Percentiles rank a stretch among this genome's conserved stretches.
Evolutionary conservation across 1,140 invertebrate species (phyloP).

Genomic region (Drosophila pseudoobscura): DNA sequence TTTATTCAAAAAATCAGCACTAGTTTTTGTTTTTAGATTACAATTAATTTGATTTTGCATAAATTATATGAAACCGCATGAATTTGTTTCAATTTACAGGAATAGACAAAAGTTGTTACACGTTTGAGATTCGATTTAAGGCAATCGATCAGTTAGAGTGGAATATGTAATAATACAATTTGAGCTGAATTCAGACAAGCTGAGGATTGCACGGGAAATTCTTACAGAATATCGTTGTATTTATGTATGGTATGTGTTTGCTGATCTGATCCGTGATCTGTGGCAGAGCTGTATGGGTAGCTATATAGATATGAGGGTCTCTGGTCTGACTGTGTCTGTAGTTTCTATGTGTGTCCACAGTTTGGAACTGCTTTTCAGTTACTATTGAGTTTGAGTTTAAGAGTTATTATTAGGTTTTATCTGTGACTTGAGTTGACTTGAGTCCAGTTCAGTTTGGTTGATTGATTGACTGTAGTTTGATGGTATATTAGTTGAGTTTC

Average conservation of each 20-base stretch:
- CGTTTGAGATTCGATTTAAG: slow-evolving; percentile 52
- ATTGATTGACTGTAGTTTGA: slow-evolving; percentile 65
- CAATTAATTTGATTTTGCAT: slow-evolving; percentile 27
- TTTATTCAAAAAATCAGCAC: slow-evolving; percentile 70
- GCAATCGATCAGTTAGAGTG: slow-evolving; percentile 19
- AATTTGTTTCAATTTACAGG: slow-evolving; percentile 17
- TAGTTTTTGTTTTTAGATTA: slow-evolving; percentile 50
- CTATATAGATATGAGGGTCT: slow-evolving; percentile 34
- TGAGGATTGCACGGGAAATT: slow-evolving; percentile 69
- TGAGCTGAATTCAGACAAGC: slow-evolving; percentile 28
- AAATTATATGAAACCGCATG: slow-evolving; percentile 64
- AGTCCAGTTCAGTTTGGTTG: slow-evolving; percentile 25
- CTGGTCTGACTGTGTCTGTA: slow-evolving; percentile 73
- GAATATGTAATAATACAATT: slow-evolving; percentile 7
- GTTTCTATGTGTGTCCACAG: slow-evolving; percentile 68
- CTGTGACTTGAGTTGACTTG: slow-evolving; percentile 34
- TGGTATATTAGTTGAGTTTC: slow-evolving; percentile 21
- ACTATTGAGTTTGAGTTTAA: slow-evolving; percentile 69
- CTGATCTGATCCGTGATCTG: slow-evolving; percentile 32
- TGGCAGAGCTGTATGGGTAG: slow-evolving; percentile 3
- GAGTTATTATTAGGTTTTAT: slow-evolving; percentile 65
- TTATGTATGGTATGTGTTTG: slow-evolving; percentile 34
- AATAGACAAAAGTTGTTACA: slow-evolving; percentile 13
- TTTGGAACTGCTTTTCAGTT: slow-evolving; percentile 75
- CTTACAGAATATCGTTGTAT: slow-evolving; percentile 59